Evolutionary conservation across 1,140 invertebrate species (phyloP), one percentile per base, ranked within the genome.

Genomic region (Pararge aegeria): DNA sequence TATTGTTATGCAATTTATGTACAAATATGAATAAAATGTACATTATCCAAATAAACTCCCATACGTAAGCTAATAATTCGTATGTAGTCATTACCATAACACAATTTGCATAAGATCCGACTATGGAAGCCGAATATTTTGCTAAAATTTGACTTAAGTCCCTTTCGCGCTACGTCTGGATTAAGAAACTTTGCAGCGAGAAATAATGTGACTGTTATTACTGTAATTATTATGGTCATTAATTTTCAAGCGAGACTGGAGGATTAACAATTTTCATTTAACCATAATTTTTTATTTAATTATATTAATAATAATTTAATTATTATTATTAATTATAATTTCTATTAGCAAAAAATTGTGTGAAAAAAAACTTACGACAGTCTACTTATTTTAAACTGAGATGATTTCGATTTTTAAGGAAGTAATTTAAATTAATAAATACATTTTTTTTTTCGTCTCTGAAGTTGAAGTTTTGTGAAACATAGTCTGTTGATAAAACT

Each of bases 111-210:
- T 57, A 57, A 53, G 55, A 63, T 55, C 49, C 38, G 29, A 57
- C 49, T 57, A 51, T 56, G 60, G 46, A 62, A 56, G 40, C 49
- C 40, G 54, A 63, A 63, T 63, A 57, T 63, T 57, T 57, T 56
- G 49, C 49, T 37, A 54, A 24, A 54, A 57, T 63, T 63, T 63
- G 55, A 53, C 49, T 63, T 63, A 57, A 49, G 13, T 63, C 61
- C 57, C 40, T 44, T 62, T 55, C 48, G 27, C 49, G 55, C 49
- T 34, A 20, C 34, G 29, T 57, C 50, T 12, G 55, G 49, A 52
- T 63, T 57, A 63, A 27, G 42, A 63, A 65, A 56, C 44, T 64
- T 59, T 49, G 38, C 24, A 21, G 20, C 19, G 13, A 38, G 51
- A 54, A 55, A 61, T 61, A 61, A 49, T 49, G 15, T 48, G 21